Evolutionary conservation across 2,797 vertebrate species (phyloP), one percentile per base, ranked within the genome.

Genomic region (Furcifer pardalis): DNA sequence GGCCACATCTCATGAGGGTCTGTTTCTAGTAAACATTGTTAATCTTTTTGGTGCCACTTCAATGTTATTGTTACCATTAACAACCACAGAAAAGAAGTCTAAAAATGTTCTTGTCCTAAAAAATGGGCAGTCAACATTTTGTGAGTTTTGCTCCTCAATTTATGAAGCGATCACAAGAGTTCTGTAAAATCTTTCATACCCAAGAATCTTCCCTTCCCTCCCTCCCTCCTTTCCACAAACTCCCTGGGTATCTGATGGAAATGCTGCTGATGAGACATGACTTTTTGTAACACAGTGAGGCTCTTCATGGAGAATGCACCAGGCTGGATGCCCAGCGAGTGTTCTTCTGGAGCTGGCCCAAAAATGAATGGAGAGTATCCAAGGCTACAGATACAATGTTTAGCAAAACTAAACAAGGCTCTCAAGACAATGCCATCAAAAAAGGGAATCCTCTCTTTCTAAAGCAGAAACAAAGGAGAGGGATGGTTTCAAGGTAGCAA

Each of bases 41-140:
- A 17, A 21, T 56, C 52, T 56, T 56, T 56, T 19, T 17, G 52
- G 52, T 21, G 52, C 52, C 52, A 56, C 17, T 56, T 56, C 5
- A 56, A 71, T 9, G 37, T 23, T 40, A 42, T 23, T 42, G 23
- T 71, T 71, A 71, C 25, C 25, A 66, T 65, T 32, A 81, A 63
- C 60, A 12, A 27, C 35, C 40, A 86, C 83, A 49, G 78, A 84
- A 85, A 84, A 83, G 87, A 74, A 40, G 60, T 71, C 23, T 37
- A 49, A 21, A 79, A 89, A 89, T 65, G 19, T 84, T 82, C 77
- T 59, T 77, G 79, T 52, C 88, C 71, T 88, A 60, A 72, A 86
- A 69, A 88, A n/a, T n/a, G n/a, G 72, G 63, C 71, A 72, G 84
- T 37, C 62, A 83, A 91, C n/a, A 62, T 74, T 44, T 30, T 49